A percentile compares a stretch with the other conserved stretches of the same genome.
phyloP scores from a whole-genome alignment of 1,140 invertebrate genomes.

The Lasioglossum baleicum region DNA sequence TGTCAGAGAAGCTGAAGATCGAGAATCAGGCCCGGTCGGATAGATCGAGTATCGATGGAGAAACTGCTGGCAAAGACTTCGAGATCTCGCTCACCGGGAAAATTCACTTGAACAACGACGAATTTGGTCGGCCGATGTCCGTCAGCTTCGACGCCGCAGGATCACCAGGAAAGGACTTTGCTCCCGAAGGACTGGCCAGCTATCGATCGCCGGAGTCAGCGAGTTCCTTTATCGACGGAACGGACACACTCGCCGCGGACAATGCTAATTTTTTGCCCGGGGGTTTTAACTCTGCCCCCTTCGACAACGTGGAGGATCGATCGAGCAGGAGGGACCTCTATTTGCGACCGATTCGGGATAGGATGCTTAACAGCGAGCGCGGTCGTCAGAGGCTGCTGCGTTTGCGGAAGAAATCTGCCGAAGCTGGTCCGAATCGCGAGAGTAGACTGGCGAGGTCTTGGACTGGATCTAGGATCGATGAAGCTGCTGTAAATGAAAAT shows the following conservation, averaged over 20 bases:
- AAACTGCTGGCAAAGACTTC: slow-evolving; percentile 26
- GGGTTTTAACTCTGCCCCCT: background rate
- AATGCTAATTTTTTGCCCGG: slow-evolving; percentile 24
- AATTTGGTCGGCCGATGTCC: slow-evolving; percentile 51
- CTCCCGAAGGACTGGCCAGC: background rate
- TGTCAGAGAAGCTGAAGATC: background rate
- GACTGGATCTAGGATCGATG: no score
- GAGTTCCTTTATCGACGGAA: background rate
- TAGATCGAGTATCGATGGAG: background rate
- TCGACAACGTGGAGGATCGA: background rate
- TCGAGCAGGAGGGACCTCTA: background rate
- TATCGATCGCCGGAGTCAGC: slow-evolving; percentile 33
- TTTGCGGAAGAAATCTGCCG: slow-evolving; percentile 16
- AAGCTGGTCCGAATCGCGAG: no score
- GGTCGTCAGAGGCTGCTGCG: background rate
- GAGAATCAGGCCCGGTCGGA: background rate
- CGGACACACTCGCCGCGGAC: slow-evolving; percentile 8
- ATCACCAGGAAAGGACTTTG: slow-evolving; percentile 14
- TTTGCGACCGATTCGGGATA: background rate
- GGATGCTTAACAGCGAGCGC: background rate
- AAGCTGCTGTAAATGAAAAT: no score
- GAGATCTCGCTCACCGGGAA: slow-evolving; percentile 63
- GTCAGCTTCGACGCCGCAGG: slow-evolving; percentile 55
- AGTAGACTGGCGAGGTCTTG: no score
- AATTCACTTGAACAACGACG: slow-evolving; percentile 57